These are phyloP conservation scores for Sturnira hondurensis DNA, from an alignment of 2,113 vertebrate genomes.

Conservation along the genomic window DNA sequence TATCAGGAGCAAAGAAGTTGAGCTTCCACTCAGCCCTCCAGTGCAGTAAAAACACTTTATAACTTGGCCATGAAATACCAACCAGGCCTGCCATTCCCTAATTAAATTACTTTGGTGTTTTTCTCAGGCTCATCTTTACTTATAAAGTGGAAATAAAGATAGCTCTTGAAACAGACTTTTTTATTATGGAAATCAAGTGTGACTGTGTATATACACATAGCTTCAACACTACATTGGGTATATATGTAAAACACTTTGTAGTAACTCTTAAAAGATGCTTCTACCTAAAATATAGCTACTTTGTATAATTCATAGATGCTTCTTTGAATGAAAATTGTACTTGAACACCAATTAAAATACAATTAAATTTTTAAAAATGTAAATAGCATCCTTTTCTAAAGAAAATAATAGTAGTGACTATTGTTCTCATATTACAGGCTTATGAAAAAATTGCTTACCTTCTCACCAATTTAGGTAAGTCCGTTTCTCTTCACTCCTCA, in stretches of 20 bases:
- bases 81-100: not conserved
- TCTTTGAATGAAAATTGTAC: too few relatives aligned
- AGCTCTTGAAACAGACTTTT: not conserved
- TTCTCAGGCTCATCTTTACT: not conserved
- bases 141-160: not conserved
- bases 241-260: not conserved
- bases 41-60: not conserved
- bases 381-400: not conserved
- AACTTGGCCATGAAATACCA: not conserved
- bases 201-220: not conserved
- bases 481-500: not conserved
- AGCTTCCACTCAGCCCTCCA: not conserved
- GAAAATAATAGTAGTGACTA: not conserved
- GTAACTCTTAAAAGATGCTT: not conserved
- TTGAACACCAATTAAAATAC: too few relatives aligned
- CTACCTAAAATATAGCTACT: not conserved
- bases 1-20: not conserved
- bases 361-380: too few relatives aligned
- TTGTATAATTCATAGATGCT: not conserved
- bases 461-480: conserved; percentile 95
- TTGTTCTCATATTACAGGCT: conserved; percentile 82
- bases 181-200: not conserved
- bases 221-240: not conserved
- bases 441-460: conserved; percentile 98
- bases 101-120: not conserved